phyloP scores from a whole-genome alignment of 1,140 invertebrate genomes.

The Calliphora vicina region DNA sequence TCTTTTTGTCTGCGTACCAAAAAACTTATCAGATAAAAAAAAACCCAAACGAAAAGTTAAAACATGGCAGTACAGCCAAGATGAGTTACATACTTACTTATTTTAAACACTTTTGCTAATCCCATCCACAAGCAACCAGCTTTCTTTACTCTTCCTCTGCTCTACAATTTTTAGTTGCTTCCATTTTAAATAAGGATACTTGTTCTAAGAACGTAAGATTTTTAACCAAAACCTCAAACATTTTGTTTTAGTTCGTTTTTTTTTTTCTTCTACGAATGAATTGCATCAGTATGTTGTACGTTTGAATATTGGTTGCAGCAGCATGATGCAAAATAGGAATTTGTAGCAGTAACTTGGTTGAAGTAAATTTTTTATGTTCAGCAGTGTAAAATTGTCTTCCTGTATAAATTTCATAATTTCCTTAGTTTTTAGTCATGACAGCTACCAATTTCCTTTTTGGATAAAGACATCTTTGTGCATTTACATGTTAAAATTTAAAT shows the following conservation, averaged over 20 bases:
- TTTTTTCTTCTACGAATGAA: neutral
- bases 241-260: neutral
- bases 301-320: neutral
- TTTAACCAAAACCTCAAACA: constrained; percentile 10
- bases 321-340: neutral
- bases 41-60: neutral
- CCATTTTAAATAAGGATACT: neutral
- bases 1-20: too few relatives aligned
- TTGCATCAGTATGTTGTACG: neutral
- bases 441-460: constrained; percentile 34
- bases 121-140: neutral
- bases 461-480: neutral
- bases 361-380: neutral
- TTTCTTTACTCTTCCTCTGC: neutral
- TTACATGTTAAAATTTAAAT: too few relatives aligned
- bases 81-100: neutral
- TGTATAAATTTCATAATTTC: constrained; percentile 37
- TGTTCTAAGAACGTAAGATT: neutral
- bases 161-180: neutral
- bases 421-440: constrained; percentile 34
- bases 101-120: constrained; percentile 6
- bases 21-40: neutral
- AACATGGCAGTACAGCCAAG: neutral
- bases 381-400: constrained; percentile 27
- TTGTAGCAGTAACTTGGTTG: neutral